Percentiles rank a stretch among this genome's conserved stretches.
Conservation (phyloP, 2,113 vertebrate species). For the Antechinus flavipes region DNA sequence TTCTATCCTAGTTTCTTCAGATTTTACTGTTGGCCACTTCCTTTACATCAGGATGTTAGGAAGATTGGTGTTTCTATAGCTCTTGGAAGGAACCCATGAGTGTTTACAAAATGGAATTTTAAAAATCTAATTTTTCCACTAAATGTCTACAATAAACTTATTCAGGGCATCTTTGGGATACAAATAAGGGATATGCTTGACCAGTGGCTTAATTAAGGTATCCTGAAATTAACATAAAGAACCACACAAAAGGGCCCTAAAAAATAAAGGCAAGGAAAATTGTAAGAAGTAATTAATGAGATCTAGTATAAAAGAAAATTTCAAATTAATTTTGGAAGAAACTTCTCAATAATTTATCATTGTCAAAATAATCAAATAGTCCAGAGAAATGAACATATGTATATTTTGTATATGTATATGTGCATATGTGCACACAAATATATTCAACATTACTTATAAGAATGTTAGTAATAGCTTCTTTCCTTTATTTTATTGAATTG, state of each 20-base stretch:
- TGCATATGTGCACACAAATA: background rate
- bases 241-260: background rate
- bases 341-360: background rate
- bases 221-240: background rate
- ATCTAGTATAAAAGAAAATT: background rate
- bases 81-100: background rate
- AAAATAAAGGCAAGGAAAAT: background rate
- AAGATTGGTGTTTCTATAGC: slow-evolving; percentile 4
- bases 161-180: background rate
- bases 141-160: background rate
- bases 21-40: background rate
- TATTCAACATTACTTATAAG: background rate
- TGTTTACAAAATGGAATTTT: slow-evolving; percentile 12
- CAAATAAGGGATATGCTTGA: background rate
- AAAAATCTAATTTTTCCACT: background rate
- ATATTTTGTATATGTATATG: background rate
- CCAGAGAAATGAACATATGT: background rate
- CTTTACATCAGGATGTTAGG: background rate
- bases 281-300: slow-evolving; percentile 1
- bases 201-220: background rate
- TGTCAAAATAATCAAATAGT: background rate
- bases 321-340: background rate
- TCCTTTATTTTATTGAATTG: background rate
- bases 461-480: background rate
- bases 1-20: background rate